Conservation (phyloP, 2,888 invertebrate genomes). For the Siphlonurus alternatus region DNA sequence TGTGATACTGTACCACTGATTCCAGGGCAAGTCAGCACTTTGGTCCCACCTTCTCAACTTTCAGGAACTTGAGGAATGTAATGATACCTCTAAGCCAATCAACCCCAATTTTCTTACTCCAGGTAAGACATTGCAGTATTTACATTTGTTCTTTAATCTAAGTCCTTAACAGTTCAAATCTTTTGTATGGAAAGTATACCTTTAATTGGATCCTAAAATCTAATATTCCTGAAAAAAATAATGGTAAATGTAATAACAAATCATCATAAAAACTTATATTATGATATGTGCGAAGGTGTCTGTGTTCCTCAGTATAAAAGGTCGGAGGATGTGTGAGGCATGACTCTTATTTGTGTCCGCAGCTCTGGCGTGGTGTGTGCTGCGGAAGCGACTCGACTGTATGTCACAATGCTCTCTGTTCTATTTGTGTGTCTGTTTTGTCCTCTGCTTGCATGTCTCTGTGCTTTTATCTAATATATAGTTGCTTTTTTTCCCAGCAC, state of each 20-base stretch:
- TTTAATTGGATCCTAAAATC: no score
- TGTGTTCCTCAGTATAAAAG: no score
- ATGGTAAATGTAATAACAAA: no score
- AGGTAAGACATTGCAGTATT: slow-evolving; percentile 28
- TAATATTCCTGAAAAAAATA: no score
- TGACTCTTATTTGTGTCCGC: slow-evolving; percentile 24
- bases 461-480: neutral
- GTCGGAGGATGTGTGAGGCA: neutral
- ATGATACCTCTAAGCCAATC: slow-evolving; percentile 35
- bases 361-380: slow-evolving; percentile 87
- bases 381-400: slow-evolving; percentile 83
- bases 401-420: slow-evolving; percentile 38
- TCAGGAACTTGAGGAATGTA: slow-evolving; percentile 62
- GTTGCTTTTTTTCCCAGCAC: neutral
- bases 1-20: neutral
- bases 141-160: neutral
- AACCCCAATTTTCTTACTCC: slow-evolving; percentile 43
- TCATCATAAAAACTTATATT: no score
- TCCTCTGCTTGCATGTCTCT: no score
- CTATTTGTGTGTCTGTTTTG: no score
- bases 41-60: slow-evolving; percentile 91
- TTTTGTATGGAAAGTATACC: neutral
- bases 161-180: neutral
- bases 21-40: slow-evolving; percentile 79
- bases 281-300: no score